Evolutionary conservation across 1,140 invertebrate genomes (phyloP).

Genomic region (Papilio polyxenes): DNA sequence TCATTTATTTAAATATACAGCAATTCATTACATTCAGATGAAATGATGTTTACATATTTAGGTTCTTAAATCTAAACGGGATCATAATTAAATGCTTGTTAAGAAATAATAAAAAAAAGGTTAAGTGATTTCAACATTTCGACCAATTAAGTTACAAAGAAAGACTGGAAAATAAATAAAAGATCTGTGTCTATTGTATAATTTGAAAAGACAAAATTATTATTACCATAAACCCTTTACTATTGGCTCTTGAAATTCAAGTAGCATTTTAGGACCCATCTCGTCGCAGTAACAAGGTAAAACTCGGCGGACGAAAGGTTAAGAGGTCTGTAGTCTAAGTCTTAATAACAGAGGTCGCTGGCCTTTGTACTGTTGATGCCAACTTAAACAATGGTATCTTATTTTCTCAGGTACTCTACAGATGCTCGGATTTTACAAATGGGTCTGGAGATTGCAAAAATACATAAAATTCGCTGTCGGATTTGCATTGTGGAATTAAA

Average conservation of each 20-base stretch:
- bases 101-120: not conserved
- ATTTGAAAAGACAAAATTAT: not conserved
- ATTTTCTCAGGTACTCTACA: constrained; percentile 6
- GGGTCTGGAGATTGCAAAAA: constrained; percentile 1
- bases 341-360: constrained; percentile 20
- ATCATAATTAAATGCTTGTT: not conserved
- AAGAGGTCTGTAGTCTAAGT: constrained; percentile 23
- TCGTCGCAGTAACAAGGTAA: constrained; percentile 9
- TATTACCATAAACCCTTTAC: constrained; percentile 19
- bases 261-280: constrained; percentile 3
- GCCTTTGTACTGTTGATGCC: constrained; percentile 12
- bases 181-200: not conserved
- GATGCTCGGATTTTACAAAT: constrained; percentile 7
- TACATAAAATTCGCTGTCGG: not conserved
- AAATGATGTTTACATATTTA: not conserved
- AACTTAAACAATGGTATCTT: constrained; percentile 13
- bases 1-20: constrained; percentile 29
- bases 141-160: not conserved
- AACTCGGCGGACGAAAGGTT: constrained; percentile 12
- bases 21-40: constrained; percentile 3
- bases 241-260: constrained; percentile 17
- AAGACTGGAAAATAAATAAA: not conserved
- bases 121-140: not conserved
- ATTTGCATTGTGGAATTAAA: not conserved
- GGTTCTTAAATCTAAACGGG: not conserved